Conservation (phyloP, 2,797 vertebrate species). For the Poecilia picta region DNA sequence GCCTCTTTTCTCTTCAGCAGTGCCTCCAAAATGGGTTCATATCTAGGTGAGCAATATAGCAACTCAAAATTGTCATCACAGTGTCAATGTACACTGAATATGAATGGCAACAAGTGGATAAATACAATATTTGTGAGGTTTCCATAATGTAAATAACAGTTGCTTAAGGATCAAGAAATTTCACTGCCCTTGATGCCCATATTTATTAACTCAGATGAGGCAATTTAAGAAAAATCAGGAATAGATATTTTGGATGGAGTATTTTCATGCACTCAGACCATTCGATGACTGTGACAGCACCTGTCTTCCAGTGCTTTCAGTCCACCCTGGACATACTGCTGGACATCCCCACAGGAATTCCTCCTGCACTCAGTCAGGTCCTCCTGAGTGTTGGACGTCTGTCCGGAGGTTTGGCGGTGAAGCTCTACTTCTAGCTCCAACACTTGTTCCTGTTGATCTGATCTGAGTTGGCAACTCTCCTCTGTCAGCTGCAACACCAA, state of each 20-base stretch:
- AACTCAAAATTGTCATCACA: neutral
- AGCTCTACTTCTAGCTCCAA: constrained; percentile 73
- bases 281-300: constrained; percentile 26
- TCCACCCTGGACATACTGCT: constrained; percentile 87
- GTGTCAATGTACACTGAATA: neutral
- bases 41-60: constrained; percentile 64
- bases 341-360: constrained; percentile 84
- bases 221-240: neutral
- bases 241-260: neutral
- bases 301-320: constrained; percentile 86
- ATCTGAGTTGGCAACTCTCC: constrained; percentile 80
- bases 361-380: constrained; percentile 85
- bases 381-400: constrained; percentile 72
- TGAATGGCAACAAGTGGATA: neutral
- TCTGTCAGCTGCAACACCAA: constrained; percentile 82
- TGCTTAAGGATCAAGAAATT: neutral
- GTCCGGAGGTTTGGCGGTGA: constrained; percentile 61
- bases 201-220: neutral
- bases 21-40: constrained; percentile 88
- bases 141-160: neutral
- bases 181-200: neutral
- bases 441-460: constrained; percentile 79
- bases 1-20: constrained; percentile 87
- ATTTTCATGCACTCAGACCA: neutral
- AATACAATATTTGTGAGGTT: neutral